Conservation (phyloP, 2,888 invertebrate genomes). For the Drosophila paramelanica region DNA sequence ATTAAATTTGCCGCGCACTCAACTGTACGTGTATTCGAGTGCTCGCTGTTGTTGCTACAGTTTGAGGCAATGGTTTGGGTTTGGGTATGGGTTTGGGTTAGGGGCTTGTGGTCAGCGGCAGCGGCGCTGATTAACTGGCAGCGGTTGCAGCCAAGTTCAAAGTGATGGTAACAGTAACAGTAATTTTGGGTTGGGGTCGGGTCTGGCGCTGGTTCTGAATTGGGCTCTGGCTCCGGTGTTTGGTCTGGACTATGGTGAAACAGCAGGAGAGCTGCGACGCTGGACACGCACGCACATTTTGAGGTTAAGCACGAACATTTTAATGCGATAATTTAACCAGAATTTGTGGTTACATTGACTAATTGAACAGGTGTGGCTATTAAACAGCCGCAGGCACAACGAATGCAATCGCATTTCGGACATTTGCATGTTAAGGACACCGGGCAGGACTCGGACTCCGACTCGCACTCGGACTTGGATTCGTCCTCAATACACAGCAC, state of each 20-base stretch:
- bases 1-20: slow-evolving; percentile 69
- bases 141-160: slow-evolving; percentile 70
- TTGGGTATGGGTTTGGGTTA: too few species aligned
- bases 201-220: neutral
- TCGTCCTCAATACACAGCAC: slow-evolving; percentile 30
- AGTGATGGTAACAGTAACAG: slow-evolving; percentile 38
- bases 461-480: neutral
- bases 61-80: slow-evolving; percentile 61
- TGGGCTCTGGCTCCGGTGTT: slow-evolving; percentile 1
- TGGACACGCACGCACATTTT: slow-evolving; percentile 73
- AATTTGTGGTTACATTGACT: slow-evolving; percentile 84
- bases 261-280: slow-evolving; percentile 49
- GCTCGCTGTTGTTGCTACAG: slow-evolving; percentile 13
- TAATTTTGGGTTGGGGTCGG: slow-evolving; percentile 4
- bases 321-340: slow-evolving; percentile 85
- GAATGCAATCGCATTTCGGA: slow-evolving; percentile 64
- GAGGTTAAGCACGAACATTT: slow-evolving; percentile 84
- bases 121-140: slow-evolving; percentile 76
- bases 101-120: slow-evolving; percentile 16
- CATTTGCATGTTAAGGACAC: slow-evolving; percentile 59
- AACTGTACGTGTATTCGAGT: slow-evolving; percentile 56
- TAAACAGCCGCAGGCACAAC: slow-evolving; percentile 76
- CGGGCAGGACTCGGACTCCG: slow-evolving; percentile 9
- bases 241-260: slow-evolving; percentile 25
- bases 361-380: slow-evolving; percentile 84